phyloP scores from a whole-genome alignment of 2,797 vertebrate species.

The Allobates femoralis region DNA sequence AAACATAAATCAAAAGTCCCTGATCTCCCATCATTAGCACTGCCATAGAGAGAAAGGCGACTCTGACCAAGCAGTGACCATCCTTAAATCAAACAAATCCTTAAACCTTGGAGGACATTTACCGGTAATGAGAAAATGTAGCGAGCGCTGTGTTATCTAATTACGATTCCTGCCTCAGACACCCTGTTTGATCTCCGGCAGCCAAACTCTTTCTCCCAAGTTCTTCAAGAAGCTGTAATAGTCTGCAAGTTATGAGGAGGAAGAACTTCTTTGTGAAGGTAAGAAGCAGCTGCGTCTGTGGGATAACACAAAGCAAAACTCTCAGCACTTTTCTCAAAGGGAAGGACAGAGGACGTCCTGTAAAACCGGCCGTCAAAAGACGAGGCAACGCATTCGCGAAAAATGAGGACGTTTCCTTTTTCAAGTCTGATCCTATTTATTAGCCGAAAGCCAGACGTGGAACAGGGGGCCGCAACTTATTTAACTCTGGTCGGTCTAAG shows the following conservation, averaged over 20 bases:
- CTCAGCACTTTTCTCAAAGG: neutral
- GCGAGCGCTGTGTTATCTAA: constrained; percentile 36
- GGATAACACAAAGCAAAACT: neutral
- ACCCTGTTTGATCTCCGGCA: constrained; percentile 16
- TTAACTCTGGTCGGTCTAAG: too few species aligned
- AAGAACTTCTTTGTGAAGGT: constrained; percentile 1
- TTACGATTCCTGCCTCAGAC: constrained; percentile 24
- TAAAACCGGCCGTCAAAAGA: neutral
- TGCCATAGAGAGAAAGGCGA: constrained; percentile 27
- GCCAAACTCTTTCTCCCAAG: neutral
- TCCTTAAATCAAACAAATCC: constrained; percentile 55
- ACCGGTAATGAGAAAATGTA: constrained; percentile 57
- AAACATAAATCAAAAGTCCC: constrained; percentile 32
- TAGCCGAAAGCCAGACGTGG: too few species aligned
- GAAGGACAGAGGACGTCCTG: neutral
- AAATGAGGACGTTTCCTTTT: neutral
- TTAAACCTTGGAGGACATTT: constrained; percentile 41
- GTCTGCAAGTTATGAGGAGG: neutral
- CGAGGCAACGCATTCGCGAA: too few species aligned
- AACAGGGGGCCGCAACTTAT: too few species aligned
- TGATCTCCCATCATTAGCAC: constrained; percentile 32
- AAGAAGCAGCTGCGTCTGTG: neutral
- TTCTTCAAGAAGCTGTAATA: constrained; percentile 22
- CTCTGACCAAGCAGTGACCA: constrained; percentile 33
- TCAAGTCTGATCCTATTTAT: too few species aligned